Conservation (phyloP, 2,888 invertebrate species). For the Tridacna gigas region DNA sequence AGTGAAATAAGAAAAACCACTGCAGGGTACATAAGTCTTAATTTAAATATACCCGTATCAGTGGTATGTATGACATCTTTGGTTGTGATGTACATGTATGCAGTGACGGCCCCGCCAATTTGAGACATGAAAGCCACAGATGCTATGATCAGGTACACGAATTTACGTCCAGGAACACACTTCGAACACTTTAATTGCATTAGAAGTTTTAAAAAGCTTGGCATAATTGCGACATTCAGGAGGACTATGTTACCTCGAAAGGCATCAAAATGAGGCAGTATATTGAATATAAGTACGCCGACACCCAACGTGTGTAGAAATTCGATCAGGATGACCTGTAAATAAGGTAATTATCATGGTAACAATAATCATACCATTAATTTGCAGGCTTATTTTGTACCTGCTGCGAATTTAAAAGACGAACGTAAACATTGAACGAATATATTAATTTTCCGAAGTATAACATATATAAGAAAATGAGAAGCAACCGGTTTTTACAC, state of each 20-base stretch:
- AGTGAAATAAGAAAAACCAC: slow-evolving; percentile 91
- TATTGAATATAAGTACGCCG: slow-evolving; percentile 70
- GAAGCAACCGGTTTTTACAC: too few species aligned
- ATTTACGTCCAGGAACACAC: slow-evolving; percentile 11
- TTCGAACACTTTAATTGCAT: slow-evolving; percentile 21
- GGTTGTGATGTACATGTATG: slow-evolving; percentile 2
- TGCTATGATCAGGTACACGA: background rate
- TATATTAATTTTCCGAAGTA: too few species aligned
- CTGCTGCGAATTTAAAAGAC: too few species aligned
- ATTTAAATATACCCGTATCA: slow-evolving; percentile 13
- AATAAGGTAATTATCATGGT: background rate
- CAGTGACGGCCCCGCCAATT: slow-evolving; percentile 1
- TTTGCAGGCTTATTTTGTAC: too few species aligned
- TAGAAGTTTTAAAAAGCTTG: slow-evolving; percentile 41
- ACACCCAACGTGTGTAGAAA: slow-evolving; percentile 40
- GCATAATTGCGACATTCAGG: slow-evolving; percentile 71
- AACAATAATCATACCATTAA: background rate
- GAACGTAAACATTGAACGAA: too few species aligned
- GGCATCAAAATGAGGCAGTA: slow-evolving; percentile 70
- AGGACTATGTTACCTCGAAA: slow-evolving; percentile 72
- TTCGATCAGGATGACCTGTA: slow-evolving; percentile 51
- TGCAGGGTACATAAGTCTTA: slow-evolving; percentile 20
- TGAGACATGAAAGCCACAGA: background rate
- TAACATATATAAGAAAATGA: too few species aligned
- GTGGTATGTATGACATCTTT: slow-evolving; percentile 13